phyloP scores from a whole-genome alignment of 2,888 invertebrate species.

The Rhagonycha fulva region DNA sequence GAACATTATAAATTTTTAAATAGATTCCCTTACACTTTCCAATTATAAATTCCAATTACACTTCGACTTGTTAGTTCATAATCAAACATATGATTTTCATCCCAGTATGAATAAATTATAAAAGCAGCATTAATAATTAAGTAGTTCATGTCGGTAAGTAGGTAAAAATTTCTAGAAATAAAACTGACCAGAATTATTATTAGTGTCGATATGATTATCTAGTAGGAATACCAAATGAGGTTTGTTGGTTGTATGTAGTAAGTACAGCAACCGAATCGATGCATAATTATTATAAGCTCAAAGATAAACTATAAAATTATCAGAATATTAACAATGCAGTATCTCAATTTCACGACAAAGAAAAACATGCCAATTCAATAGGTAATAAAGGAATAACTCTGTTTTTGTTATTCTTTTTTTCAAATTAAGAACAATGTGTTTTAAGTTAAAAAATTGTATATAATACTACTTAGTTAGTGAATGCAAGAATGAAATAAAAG shows the following conservation, averaged over 20 bases:
- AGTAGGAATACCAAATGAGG: neutral
- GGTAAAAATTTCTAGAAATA: neutral
- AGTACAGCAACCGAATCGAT: neutral
- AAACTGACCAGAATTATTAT: neutral
- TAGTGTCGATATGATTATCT: neutral
- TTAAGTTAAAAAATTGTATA: neutral
- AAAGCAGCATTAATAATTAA: neutral
- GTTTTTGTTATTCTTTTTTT: neutral
- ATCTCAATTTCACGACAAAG: neutral
- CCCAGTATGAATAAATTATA: neutral
- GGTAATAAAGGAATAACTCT: neutral
- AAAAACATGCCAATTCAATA: neutral
- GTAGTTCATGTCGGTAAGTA: neutral
- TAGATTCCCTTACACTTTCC: neutral
- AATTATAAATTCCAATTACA: too few species aligned
- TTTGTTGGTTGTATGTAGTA: neutral
- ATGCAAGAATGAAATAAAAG: neutral
- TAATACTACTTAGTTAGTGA: too few species aligned
- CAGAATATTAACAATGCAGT: neutral
- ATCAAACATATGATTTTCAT: neutral
- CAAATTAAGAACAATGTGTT: neutral
- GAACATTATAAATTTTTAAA: neutral
- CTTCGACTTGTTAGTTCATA: neutral
- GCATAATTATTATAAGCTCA: neutral
- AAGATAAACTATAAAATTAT: neutral